Evolutionary conservation across 2,888 invertebrate species (phyloP), one percentile per base, ranked within the genome.

Genomic region (Enchytraeus crypticus): DNA sequence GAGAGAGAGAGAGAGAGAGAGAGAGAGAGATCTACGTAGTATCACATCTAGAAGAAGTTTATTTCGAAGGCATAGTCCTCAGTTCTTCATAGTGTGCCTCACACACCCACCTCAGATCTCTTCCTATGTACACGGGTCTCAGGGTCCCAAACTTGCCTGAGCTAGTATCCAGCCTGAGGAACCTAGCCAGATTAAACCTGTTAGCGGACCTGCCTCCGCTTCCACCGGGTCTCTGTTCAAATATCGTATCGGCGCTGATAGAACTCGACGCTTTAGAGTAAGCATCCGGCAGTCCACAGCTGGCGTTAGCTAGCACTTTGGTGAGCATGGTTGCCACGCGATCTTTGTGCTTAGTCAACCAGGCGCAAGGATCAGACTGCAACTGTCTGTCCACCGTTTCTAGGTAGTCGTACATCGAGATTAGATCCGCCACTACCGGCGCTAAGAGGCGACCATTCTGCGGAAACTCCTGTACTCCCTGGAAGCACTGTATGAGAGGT

Each of bases 71-170:
- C 55, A 67, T 65, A 29, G 66, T 66, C 23, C 69, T 51, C 47
- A 70, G 57, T 43, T 70, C 70, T 49, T 69, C 70, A 59, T 65
- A 69, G 59, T 70, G 70, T 8, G 59, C 61, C 27, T 69, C 69
- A 49, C 70, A 70, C n/a, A 70, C 61, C 70, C 70, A 70, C 33
- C 69, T 53, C 11, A 70, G 61, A 46, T 69, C 69, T 32, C 66
- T 61, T 27, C 69, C 69, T 32, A 69, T 62, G 53, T 66, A 67
- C 34, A 70, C 61, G n/a, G 70, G 70, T 27, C 69, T 60, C 51
- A 70, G 60, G 5, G 65, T 59, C 18, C 69, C 70, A 56, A 70
- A 70, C 49, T 65, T 45, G 33, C 70, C 70, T 3, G 70, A 67
- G 43, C 60, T 60, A 5, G 64, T 59, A 38, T 69, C 66, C n/a